Conservation (phyloP, 1,140 invertebrate species). For the Apocrypta bakeri region DNA sequence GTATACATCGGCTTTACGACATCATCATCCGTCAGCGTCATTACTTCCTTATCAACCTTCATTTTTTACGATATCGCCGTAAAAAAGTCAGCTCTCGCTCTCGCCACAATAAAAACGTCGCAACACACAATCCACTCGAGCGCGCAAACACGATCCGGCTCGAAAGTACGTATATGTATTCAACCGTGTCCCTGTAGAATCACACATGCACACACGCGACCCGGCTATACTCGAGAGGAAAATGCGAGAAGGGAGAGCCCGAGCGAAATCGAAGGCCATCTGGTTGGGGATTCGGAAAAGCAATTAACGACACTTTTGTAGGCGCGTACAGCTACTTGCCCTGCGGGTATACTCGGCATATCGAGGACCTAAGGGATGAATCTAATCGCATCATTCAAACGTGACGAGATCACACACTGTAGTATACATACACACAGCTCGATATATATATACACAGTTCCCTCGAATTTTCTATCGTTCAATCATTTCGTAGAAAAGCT, state of each 20-base stretch:
- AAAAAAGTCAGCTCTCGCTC: conserved; percentile 2
- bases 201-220: background rate
- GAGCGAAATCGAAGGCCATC: conserved; percentile 20
- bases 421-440: too few relatives aligned
- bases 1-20: background rate
- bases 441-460: background rate
- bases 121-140: conserved; percentile 25
- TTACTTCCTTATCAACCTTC: conserved; percentile 9
- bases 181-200: background rate
- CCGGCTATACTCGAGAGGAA: background rate
- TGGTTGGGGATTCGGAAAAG: conserved; percentile 40
- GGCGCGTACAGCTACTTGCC: background rate
- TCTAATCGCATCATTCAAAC: conserved; percentile 39
- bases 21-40: background rate
- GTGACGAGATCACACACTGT: background rate
- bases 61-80: background rate
- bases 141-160: conserved; percentile 17
- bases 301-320: conserved; percentile 41
- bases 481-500: conserved; percentile 32
- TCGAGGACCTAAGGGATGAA: conserved; percentile 29
- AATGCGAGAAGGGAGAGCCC: background rate
- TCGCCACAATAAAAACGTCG: background rate
- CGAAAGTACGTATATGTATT: background rate
- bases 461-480: conserved; percentile 41
- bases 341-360: background rate